These are phyloP conservation scores for Drosophila paramelanica DNA, from an alignment of 2,888 invertebrate species.

Conservation along the genomic window DNA sequence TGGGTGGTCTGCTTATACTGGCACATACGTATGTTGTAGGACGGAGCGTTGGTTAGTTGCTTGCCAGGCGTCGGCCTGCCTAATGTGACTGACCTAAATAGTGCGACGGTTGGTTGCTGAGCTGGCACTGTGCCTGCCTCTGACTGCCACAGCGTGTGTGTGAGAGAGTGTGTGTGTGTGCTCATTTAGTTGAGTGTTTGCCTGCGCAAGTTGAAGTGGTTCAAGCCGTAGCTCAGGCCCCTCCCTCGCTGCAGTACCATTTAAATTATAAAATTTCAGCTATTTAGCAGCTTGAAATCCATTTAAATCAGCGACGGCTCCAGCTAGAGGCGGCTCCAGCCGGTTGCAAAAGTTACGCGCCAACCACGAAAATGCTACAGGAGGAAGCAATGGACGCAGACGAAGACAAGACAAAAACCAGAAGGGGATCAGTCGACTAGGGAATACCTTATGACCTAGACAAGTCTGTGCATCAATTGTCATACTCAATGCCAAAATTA, in stretches of 20 bases:
- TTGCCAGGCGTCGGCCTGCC: conserved; percentile 63
- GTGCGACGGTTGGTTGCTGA: conserved; percentile 55
- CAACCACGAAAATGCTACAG: conserved; percentile 28
- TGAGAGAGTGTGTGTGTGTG: conserved; percentile 35
- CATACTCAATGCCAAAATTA: no score
- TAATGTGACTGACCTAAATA: conserved; percentile 83
- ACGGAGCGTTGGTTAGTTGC: conserved; percentile 32
- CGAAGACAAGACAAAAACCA: not conserved
- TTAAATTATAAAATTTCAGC: conserved; percentile 74
- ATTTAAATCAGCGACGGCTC: conserved; percentile 62
- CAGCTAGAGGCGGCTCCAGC: conserved; percentile 22
- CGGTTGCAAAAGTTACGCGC: conserved; percentile 38
- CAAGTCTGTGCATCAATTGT: no score
- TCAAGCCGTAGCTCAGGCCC: conserved; percentile 10
- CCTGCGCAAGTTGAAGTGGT: conserved; percentile 59
- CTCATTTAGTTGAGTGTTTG: conserved; percentile 73
- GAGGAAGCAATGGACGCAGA: conserved; percentile 17
- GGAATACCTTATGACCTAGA: not conserved
- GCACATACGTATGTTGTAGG: conserved; percentile 1
- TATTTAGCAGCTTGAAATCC: conserved; percentile 71
- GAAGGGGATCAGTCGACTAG: not conserved
- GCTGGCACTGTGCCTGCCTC: conserved; percentile 41
- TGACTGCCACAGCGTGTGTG: conserved; percentile 21
- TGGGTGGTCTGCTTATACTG: not conserved
- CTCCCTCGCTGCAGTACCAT: conserved; percentile 41